Base-by-base conservation (phyloP, 2,888 invertebrate genomes). In the Entomobrya multifasciata region DNA sequence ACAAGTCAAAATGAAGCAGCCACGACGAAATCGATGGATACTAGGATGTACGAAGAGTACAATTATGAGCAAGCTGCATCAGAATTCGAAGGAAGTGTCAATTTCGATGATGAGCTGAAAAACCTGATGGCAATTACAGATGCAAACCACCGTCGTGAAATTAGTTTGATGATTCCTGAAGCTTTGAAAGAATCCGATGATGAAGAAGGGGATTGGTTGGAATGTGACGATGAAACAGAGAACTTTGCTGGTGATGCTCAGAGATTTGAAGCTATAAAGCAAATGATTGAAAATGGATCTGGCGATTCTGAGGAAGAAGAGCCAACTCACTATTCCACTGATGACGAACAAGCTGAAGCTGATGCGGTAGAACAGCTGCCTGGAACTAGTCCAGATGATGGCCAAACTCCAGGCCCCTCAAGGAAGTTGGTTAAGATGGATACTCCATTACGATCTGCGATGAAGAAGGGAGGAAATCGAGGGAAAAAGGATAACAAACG, bases 141-240 rank as follows among this genome's bases (percentile, higher is more conserved):
- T 8, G 65, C 15, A 8, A 27, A 22, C 11, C 27, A 62, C 25
- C 17, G 17, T 13, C 20, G 47, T 22, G 10, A 15, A 15, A 79
- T 79, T 17, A 30, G n/a, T 10, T 8, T 1, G 6, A 22, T 22
- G 0, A 17, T 44, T 20, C 77, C 84, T 41, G 84, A 65, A 41
- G 77, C 67, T 5, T 41, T 84, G 10, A 52, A 41, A 8, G 62
- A 49, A 22, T 62, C 76, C 10, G 84, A 77, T 8, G 41, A 77
- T 5, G 25, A 52, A 5, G 52, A 65, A 0, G 47, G 20, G 13
- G 60, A 77, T 20, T 60, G 36, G 36, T 62, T 76, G n/a, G 81
- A 41, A 0, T 55, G 17, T 55, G 84, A 84, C n/a, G 36, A 74
- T 25, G 62, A 76, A 36, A 36, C 36, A 30, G 60, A 47, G 25